phyloP scores from a whole-genome alignment of 2,113 vertebrate genomes.

The Alouatta palliata region DNA sequence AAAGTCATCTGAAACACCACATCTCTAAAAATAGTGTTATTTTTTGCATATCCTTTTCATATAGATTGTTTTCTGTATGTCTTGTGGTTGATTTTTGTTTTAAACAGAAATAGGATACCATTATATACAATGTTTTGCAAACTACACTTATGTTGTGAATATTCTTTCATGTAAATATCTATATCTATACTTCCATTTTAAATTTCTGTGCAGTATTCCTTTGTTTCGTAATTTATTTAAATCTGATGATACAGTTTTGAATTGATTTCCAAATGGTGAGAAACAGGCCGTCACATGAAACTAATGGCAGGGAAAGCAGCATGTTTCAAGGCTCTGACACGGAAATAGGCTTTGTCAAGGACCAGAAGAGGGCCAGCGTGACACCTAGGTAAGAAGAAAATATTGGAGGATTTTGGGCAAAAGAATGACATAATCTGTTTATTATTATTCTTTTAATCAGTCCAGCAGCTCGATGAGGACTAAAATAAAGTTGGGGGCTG shows the following conservation, averaged over 20 bases:
- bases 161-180: background rate
- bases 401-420: background rate
- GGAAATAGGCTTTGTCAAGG: background rate
- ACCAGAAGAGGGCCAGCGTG: background rate
- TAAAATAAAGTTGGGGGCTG: background rate
- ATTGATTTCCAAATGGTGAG: background rate
- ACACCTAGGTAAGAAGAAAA: background rate
- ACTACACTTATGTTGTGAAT: background rate
- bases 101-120: background rate
- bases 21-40: background rate
- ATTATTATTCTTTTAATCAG: background rate
- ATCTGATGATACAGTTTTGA: background rate
- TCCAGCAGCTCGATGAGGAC: background rate
- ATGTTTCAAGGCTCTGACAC: background rate
- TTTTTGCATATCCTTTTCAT: background rate
- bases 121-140: background rate
- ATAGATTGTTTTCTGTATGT: background rate
- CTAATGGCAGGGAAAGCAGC: background rate
- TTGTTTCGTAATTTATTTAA: background rate
- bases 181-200: background rate
- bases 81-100: background rate
- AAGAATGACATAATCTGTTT: background rate
- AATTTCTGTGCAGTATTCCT: background rate
- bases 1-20: background rate
- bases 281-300: background rate